Evolutionary conservation across 2,888 invertebrate species (phyloP).

Genomic region (Drosophila mercatorum): DNA sequence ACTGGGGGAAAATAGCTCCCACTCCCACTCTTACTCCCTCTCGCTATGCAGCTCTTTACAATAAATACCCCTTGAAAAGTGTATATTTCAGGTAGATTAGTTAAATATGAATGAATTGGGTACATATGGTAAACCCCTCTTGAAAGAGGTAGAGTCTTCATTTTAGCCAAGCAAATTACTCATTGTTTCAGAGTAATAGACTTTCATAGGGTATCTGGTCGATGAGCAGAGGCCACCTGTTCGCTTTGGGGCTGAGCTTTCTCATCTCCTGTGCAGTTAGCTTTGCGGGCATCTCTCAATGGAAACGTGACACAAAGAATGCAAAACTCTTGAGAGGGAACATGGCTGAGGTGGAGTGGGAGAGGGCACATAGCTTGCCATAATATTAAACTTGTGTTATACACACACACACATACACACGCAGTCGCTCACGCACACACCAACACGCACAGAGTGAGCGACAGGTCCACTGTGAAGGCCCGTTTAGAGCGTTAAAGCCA

Average conservation of each 20-base stretch:
- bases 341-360: slow-evolving; percentile 2
- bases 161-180: too few relatives aligned
- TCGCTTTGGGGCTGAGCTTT: slow-evolving; percentile 34
- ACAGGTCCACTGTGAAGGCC: slow-evolving; percentile 38
- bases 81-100: neutral
- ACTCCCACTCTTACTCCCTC: neutral
- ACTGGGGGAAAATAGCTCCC: slow-evolving; percentile 8
- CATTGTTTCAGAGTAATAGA: neutral
- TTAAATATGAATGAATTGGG: neutral
- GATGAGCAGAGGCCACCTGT: neutral
- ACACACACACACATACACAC: slow-evolving; percentile 16
- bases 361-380: slow-evolving; percentile 27
- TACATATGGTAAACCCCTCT: neutral
- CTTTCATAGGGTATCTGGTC: slow-evolving; percentile 1
- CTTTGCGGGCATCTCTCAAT: slow-evolving; percentile 45
- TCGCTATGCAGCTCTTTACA: neutral
- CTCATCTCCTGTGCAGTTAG: slow-evolving; percentile 36
- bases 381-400: slow-evolving; percentile 67
- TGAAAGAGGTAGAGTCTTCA: too few relatives aligned
- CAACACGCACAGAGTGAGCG: slow-evolving; percentile 16
- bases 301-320: slow-evolving; percentile 79
- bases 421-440: slow-evolving; percentile 16
- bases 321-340: slow-evolving; percentile 63
- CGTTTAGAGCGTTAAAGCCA: slow-evolving; percentile 60
- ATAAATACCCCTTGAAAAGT: slow-evolving; percentile 17